Evolutionary conservation across 92 coral and sea anemone genomes (phyloP).

Genomic region (Epizoanthus illoricatus): DNA sequence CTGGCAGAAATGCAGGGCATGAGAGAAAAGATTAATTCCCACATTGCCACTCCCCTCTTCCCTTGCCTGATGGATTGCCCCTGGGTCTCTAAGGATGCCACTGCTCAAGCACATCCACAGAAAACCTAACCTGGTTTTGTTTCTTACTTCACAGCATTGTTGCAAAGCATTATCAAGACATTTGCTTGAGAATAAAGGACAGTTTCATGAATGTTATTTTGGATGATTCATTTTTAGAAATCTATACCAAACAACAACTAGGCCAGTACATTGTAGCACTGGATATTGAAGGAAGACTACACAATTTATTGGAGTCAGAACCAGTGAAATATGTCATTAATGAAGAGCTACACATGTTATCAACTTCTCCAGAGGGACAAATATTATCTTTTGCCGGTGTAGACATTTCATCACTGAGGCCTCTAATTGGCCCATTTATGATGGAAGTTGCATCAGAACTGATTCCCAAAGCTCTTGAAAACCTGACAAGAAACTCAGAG

Average conservation of each 20-base stretch:
- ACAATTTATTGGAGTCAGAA: slow-evolving; percentile 69
- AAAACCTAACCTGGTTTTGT: background rate
- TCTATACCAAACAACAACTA: slow-evolving; percentile 67
- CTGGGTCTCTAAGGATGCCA: background rate
- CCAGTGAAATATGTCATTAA: slow-evolving; percentile 69
- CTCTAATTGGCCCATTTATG: slow-evolving; percentile 68
- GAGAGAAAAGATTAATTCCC: background rate
- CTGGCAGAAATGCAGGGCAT: too few relatives aligned
- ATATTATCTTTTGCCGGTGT: slow-evolving; percentile 63
- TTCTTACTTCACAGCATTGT: slow-evolving; percentile 51
- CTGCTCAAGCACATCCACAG: too few relatives aligned
- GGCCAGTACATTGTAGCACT: slow-evolving; percentile 65
- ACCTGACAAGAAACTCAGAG: slow-evolving; percentile 51
- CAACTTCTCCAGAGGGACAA: slow-evolving; percentile 76
- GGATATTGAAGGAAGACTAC: slow-evolving; percentile 76
- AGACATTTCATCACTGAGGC: slow-evolving; percentile 48
- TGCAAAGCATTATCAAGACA: slow-evolving; percentile 60
- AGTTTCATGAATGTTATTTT: slow-evolving; percentile 58
- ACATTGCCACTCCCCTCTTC: background rate
- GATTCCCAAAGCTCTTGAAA: slow-evolving; percentile 60
- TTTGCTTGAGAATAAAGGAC: slow-evolving; percentile 64
- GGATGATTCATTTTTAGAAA: slow-evolving; percentile 70
- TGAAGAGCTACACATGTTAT: slow-evolving; percentile 63
- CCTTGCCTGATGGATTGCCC: too few relatives aligned
- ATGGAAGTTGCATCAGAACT: slow-evolving; percentile 65